Base-by-base conservation (phyloP, 2,797 vertebrate species). In the Podarcis lilfordi region DNA sequence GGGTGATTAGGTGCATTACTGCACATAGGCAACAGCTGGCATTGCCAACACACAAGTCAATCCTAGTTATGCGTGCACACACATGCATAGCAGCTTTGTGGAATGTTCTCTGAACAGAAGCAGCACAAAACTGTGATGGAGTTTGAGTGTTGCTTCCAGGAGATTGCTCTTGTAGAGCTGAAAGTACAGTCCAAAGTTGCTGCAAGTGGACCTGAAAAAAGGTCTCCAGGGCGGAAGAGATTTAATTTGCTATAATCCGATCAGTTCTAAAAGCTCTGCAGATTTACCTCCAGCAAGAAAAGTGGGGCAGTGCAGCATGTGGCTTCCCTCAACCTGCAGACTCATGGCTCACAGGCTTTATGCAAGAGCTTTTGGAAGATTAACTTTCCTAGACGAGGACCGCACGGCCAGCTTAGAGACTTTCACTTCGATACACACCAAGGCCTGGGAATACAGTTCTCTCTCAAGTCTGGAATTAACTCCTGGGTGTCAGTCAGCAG, bases 251-350 rank as follows among this genome's bases (percentile, higher is more conserved):
- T 88, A 37, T 88, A 94, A 92, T 64, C 66, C 8, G 17, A 37
- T 71, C 29, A 78, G 40, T 23, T 89, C 71, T 85, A 89, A 94
- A 93, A 93, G 1, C 69, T 87, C 9, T n/a, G 7, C 90, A 87
- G 72, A 85, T 85, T 89, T 88, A 82, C 83, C 86, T 91, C 66
- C 79, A 78, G 11, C 74, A 68, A 91, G 69, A 79, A 85, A 94
- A 82, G 79, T 1, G 10, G 82, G 87, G 50, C 85, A 88, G 25
- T 23, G 13, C 61, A 85, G 61, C 86, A 1, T 75, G 79, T 11
- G 37, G 21, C 59, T 88, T 59, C 86, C 37, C 72, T 72, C 35
- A 83, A 79, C n/a, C 78, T 89, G 32, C 75, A 94, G 68, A 50
- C 76, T 1, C 82, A 45, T 72, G 74, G 37, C 71, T 91, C 87